phyloP scores from a whole-genome alignment of 2,888 invertebrate genomes.

The Trachelus stipa region DNA sequence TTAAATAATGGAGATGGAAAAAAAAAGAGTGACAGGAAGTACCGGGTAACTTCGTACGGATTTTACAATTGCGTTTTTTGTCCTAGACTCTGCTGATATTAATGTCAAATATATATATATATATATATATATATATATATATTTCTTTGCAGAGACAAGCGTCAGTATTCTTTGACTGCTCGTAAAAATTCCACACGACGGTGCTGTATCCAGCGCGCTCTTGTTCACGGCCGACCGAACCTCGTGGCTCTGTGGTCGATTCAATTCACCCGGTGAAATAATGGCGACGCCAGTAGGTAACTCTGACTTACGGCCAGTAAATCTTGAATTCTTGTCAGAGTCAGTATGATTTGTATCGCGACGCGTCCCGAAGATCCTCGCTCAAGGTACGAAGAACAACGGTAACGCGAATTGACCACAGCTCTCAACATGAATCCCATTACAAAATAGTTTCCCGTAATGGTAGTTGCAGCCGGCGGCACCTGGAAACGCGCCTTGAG shows the following conservation, averaged over 20 bases:
- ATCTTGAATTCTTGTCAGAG: slow-evolving; percentile 36
- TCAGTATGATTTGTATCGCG: slow-evolving; percentile 45
- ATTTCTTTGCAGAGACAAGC: too few relatives aligned
- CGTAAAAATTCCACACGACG: too few relatives aligned
- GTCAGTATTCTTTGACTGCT: too few relatives aligned
- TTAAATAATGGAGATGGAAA: too few relatives aligned
- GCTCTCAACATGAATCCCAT: slow-evolving; percentile 42
- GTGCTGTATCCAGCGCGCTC: too few relatives aligned
- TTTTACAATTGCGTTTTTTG: too few relatives aligned
- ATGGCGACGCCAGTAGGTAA: slow-evolving; percentile 1
- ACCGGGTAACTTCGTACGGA: too few relatives aligned
- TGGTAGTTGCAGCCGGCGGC: neutral
- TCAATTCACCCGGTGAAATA: slow-evolving; percentile 7
- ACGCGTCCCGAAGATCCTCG: slow-evolving; percentile 40
- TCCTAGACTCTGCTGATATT: too few relatives aligned
- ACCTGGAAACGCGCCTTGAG: neutral
- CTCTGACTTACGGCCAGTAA: slow-evolving; percentile 45
- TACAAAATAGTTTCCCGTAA: slow-evolving; percentile 21
- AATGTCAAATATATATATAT: too few relatives aligned
- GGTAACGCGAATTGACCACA: neutral
- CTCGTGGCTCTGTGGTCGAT: neutral
- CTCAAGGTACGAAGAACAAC: neutral
- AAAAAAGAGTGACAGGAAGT: too few relatives aligned
- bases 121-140: too few relatives aligned
- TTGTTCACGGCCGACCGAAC: neutral